Base-by-base conservation (phyloP, 30 jellyfish, hydroid and myxozoan genomes). In the Aurelia sp. region DNA sequence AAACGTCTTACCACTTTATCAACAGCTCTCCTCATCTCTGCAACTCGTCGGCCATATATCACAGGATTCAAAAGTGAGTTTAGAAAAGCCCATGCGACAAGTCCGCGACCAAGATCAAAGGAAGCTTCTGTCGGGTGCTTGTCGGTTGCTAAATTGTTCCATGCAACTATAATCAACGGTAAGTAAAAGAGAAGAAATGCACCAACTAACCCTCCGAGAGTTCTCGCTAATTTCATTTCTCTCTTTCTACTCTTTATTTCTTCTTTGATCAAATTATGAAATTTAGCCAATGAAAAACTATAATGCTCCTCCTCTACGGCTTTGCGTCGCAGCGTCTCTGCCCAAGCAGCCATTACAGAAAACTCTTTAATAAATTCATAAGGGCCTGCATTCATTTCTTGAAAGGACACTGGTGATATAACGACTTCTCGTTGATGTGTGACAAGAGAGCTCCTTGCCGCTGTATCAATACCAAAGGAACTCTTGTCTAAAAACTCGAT, bases 341-440 rank as follows among this genome's bases (percentile, higher is more conserved):
- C 89, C 89, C 89, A 78, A 8, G 89, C 89, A 4, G 79, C 89
- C 79, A 78, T 31, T 21, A 78, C 80, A 6, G 89, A 78, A 22
- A 78, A 78, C 35, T 78, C 89, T 38, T 78, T 61, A 8, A 78
- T 55, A 35, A 78, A 78, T 11, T 35, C 51, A 21, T 58, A 78
- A 0, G 89, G 79, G 50, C 41, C 78, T 10, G 70, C 21, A 5
- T 47, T 20, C 41, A 73, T 17, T 67, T 22, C 71, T 8, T 55
- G 40, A 60, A 10, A 38, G 11, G 48, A 16, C 15, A 55, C 38
- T 19, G 22, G 76, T 0, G 74, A 21, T 17, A 44, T 44, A 0
- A 64, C 41, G 13, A 44, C 3, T 44, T 44, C 55, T 44, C 55
- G 55, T 44, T 44, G 55, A 44, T 44, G 55, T 6, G 15, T 44